A percentile compares a stretch with the other conserved stretches of the same genome.
These are phyloP conservation scores for Propithecus coquereli DNA, from an alignment of 2,113 vertebrate species.

Conservation along the genomic window DNA sequence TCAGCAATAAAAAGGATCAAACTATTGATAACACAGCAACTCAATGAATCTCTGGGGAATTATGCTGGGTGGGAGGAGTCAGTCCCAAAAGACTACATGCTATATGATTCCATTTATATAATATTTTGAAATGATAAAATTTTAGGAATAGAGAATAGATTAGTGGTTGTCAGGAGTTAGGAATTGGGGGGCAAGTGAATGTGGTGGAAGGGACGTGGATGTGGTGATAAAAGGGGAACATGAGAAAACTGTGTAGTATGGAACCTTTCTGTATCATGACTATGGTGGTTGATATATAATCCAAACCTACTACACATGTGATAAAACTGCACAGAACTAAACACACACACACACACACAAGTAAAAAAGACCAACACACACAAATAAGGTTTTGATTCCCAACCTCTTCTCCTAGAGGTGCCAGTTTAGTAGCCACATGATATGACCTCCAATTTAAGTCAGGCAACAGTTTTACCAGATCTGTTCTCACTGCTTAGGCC, in stretches of 20 bases:
- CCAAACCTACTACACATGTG: background rate
- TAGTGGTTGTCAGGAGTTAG: background rate
- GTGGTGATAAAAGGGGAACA: background rate
- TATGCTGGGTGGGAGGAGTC: background rate
- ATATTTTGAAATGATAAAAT: background rate
- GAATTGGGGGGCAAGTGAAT: background rate
- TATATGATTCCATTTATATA: background rate
- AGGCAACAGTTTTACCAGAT: background rate
- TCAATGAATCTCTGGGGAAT: background rate
- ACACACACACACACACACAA: background rate
- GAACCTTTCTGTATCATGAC: background rate
- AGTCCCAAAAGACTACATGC: background rate
- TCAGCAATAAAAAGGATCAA: background rate
- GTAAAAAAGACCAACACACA: conserved; percentile 4
- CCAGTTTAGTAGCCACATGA: background rate
- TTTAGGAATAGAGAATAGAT: background rate
- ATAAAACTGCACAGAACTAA: background rate
- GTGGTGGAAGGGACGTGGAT: background rate
- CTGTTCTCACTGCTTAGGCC: background rate
- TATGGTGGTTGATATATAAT: background rate
- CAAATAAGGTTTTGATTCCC: background rate
- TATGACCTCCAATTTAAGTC: background rate
- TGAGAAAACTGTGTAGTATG: background rate
- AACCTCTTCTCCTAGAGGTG: background rate
- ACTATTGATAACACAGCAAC: background rate